Base-by-base conservation (phyloP, 2,797 vertebrate genomes). In the Buphagus erythrorhynchus region DNA sequence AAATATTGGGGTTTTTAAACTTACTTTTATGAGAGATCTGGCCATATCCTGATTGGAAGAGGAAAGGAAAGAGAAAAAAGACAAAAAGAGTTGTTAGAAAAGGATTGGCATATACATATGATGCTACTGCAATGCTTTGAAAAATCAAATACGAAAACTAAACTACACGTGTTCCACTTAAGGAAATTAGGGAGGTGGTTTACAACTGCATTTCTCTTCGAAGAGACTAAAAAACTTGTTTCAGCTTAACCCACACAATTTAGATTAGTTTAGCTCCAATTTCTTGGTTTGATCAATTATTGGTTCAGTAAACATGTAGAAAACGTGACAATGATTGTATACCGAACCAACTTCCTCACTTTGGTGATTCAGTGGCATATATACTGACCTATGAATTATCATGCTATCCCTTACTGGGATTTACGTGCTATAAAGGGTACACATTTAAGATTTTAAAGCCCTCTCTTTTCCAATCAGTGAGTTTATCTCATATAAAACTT, bases 21-120 rank as follows among this genome's bases (percentile, higher is more conserved):
- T 98, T 98, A 98, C 98, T 98, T 98, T 98, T 98, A 76, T 98
- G 97, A 96, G 98, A 98, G 48, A 98, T 97, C 95, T 97, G 97
- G 88, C 97, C 98, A 15, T 98, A 98, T 95, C 98, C 98, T 98
- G 87, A 25, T 95, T 80, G 43, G 65, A 77, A 90, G 33, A 93
- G 26, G 73, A 76, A 95, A 76, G 29, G 62, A 73, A 90, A 87
- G 15, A 83, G 45, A 11, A 57, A 57, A 63, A 55, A 58, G n/a
- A 11, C 13, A 69, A 59, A 72, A 79, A 57, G 13, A 68, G 43
- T 38, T 72, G 28, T 62, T 93, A 16, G 52, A 57, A 82, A 69
- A 67, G 3, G 21, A 35, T 16, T 66, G 40, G 7, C 46, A 17
- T 22, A 55, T 5, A 72, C 3, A 35, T 16, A 35, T 4, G 13